Evolutionary conservation across 2,113 vertebrate genomes (phyloP), one percentile per base, ranked within the genome.

Genomic region (Morone saxatilis): DNA sequence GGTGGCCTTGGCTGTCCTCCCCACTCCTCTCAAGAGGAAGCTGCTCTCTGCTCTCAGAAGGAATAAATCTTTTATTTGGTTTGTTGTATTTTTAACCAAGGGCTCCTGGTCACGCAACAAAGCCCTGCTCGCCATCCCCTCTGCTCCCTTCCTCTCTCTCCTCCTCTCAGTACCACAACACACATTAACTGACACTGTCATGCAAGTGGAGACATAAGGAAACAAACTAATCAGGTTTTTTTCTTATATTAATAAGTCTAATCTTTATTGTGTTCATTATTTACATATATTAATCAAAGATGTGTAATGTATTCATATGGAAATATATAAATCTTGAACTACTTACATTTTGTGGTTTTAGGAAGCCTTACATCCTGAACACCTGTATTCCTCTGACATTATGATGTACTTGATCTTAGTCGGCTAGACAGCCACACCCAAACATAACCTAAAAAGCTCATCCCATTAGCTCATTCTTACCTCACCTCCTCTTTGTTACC

Each of bases 51-150:
- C 95, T 94, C 94, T 96, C 94, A 83, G 88, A 95, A 95, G 93
- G 89, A 95, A 97, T 97, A 92, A 95, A 96, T 96, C 90, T 96
- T 96, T 97, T 92, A 96, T 95, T 94, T 91, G 91, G 91, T 94
- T 92, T 88, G 86, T 89, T 94, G 87, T 95, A 95, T 96, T 96
- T 96, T 96, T 95, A 95, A 93, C 93, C 86, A 70, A 89, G 92
- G 86, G 88, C 92, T 93, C 71, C 85, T 92, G 92, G 94, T 95
- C 95, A 95, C 90, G 93, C 93, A 91, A 94, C 89, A 90, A 90
- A 89, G 83, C 71, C 63, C 78, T 51, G 65, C 81, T 60, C 81
- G 11, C 77, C 81, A 69, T 69, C 82, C 76, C 71, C 75, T 79
- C 77, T 12, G 25, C 85, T 85, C 45, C 79, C 59, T 25, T 78